phyloP scores from a whole-genome alignment of 2,797 vertebrate species.

The Amblyopsis hoosieri region DNA sequence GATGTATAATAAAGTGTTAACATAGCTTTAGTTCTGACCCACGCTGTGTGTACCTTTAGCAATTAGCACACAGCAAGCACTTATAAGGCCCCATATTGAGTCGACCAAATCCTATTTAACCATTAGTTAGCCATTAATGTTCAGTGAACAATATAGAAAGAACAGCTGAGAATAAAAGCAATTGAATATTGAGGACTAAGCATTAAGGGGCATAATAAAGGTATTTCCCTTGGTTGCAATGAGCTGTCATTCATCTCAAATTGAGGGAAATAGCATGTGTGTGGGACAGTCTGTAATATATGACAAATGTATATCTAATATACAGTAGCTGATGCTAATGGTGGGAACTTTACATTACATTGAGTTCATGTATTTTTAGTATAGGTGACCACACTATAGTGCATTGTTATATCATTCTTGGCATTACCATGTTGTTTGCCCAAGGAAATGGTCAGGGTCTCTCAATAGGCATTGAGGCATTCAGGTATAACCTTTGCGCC shows the following conservation, averaged over 20 bases:
- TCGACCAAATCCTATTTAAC: constrained; percentile 45
- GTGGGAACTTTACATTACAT: too few relatives aligned
- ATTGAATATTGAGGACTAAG: constrained; percentile 56
- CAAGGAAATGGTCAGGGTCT: constrained; percentile 17
- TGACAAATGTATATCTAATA: too few relatives aligned
- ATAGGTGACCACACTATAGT: too few relatives aligned
- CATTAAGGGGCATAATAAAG: constrained; percentile 34
- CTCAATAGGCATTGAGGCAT: constrained; percentile 39
- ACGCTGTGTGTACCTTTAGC: constrained; percentile 42
- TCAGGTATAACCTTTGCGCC: constrained; percentile 45
- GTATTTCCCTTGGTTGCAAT: too few relatives aligned
- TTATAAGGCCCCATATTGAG: constrained; percentile 35
- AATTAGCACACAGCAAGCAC: constrained; percentile 22
- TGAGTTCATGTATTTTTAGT: too few relatives aligned
- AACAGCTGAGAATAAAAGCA: constrained; percentile 37
- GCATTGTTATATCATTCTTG: constrained; percentile 19
- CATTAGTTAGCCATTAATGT: constrained; percentile 44
- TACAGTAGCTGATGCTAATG: too few relatives aligned
- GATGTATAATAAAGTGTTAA: too few relatives aligned
- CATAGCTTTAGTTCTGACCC: constrained; percentile 1
- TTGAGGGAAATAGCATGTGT: too few relatives aligned
- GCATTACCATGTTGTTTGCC: constrained; percentile 28
- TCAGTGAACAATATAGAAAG: constrained; percentile 29
- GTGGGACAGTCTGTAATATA: too few relatives aligned
- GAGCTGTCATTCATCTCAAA: too few relatives aligned